Evolutionary conservation across 2,113 vertebrate species (phyloP).

Genomic region (Paratilapia polleni): DNA sequence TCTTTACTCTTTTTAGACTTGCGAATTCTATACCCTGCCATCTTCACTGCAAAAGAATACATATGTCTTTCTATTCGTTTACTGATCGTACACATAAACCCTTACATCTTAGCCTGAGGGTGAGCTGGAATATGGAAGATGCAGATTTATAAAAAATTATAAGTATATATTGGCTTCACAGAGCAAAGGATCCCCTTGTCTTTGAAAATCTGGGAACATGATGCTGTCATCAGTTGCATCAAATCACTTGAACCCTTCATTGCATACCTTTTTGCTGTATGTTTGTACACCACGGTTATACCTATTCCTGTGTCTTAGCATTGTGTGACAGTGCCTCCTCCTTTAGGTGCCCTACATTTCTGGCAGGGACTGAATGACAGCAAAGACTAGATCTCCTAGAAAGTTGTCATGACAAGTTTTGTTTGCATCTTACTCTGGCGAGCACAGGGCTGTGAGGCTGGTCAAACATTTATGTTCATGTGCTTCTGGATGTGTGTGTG

Average conservation of each 20-base stretch:
- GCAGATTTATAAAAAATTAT: not conserved
- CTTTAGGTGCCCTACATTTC: constrained; percentile 51
- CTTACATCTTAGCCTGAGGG: constrained; percentile 26
- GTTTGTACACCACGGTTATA: constrained; percentile 7
- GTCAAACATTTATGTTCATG: constrained; percentile 44
- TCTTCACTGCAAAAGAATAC: not conserved
- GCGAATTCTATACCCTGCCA: constrained; percentile 1
- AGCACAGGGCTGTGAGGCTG: not conserved
- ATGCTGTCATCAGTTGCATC: constrained; percentile 9
- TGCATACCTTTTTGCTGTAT: constrained; percentile 8
- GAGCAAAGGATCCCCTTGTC: constrained; percentile 2
- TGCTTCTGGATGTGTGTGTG: not conserved
- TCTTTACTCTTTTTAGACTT: constrained; percentile 4
- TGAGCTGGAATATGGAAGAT: not conserved
- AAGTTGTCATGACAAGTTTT: constrained; percentile 69
- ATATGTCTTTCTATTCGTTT: constrained; percentile 15
- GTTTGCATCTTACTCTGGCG: constrained; percentile 44
- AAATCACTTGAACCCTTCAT: constrained; percentile 6
- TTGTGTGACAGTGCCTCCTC: constrained; percentile 33
- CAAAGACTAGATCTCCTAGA: constrained; percentile 34
- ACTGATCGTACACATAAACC: not conserved
- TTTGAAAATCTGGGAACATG: not conserved
- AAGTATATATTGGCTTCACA: constrained; percentile 8
- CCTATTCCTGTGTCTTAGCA: constrained; percentile 2
- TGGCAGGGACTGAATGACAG: not conserved